Percentiles rank a stretch among this genome's conserved stretches.
phyloP scores from a whole-genome alignment of 2,797 vertebrate genomes.

The Melopsittacus undulatus region DNA sequence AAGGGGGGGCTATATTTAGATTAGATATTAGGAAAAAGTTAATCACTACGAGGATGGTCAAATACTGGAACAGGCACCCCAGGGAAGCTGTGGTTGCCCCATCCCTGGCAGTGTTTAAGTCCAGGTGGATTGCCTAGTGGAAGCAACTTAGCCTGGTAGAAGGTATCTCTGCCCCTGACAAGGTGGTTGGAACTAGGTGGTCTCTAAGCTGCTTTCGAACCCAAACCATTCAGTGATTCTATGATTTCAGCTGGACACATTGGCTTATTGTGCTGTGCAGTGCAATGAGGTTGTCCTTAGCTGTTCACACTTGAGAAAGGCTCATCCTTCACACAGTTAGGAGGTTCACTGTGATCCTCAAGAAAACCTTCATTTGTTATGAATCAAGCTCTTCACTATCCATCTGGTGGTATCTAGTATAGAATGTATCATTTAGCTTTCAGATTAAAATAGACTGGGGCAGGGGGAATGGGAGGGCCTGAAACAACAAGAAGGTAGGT shows the following conservation, averaged over 20 bases:
- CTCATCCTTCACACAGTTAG: not conserved
- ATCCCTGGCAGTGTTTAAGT: not conserved
- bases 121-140: not conserved
- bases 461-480: fast-evolving
- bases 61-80: too few relatives aligned
- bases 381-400: not conserved
- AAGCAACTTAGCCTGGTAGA: not conserved
- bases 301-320: not conserved
- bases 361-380: not conserved
- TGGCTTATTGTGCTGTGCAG: not conserved
- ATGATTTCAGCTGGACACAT: not conserved
- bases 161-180: not conserved
- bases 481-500: not conserved
- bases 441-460: fast-evolving
- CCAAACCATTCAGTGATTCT: not conserved
- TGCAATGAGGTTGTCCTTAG: not conserved
- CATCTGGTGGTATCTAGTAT: not conserved
- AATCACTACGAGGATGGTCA: too few relatives aligned
- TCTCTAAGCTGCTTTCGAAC: not conserved
- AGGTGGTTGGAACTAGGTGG: not conserved
- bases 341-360: not conserved
- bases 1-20: too few relatives aligned
- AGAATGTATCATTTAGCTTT: not conserved
- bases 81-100: not conserved
- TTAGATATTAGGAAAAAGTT: too few relatives aligned